These are phyloP conservation scores for Callinectes sapidus DNA, from an alignment of 2,888 invertebrate genomes.

Conservation along the genomic window DNA sequence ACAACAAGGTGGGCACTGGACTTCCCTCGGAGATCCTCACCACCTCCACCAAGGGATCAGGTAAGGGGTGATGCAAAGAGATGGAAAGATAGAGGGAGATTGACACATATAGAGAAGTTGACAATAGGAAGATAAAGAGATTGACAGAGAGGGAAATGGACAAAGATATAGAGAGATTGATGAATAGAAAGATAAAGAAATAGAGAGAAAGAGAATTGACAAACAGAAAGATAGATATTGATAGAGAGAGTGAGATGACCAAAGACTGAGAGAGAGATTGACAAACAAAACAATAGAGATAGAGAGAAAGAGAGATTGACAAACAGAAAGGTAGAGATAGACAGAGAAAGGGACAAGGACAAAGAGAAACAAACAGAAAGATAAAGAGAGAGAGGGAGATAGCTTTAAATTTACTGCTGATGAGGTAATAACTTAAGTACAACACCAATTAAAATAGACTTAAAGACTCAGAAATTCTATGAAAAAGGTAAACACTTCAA, in stretches of 20 bases:
- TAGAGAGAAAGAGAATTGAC: not conserved
- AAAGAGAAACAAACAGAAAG: not conserved
- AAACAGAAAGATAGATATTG: not conserved
- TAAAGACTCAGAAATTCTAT: no score
- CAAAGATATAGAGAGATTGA: not conserved
- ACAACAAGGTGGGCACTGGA: constrained; percentile 93
- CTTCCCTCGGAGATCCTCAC: constrained; percentile 91
- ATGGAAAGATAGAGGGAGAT: not conserved
- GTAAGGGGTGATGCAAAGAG: constrained; percentile 37
- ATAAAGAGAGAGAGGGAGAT: not conserved
- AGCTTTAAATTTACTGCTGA: no score
- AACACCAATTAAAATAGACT: no score
- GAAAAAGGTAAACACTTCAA: no score
- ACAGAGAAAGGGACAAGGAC: no score
- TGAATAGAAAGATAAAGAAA: no score
- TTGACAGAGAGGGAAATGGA: not conserved
- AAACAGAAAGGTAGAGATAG: no score
- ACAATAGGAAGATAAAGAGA: not conserved
- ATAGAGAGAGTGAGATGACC: no score
- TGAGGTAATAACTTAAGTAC: no score
- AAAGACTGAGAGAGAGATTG: not conserved
- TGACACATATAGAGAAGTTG: not conserved
- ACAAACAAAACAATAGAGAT: not conserved
- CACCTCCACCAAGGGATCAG: constrained; percentile 85
- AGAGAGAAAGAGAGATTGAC: not conserved